Evolutionary conservation across 2,113 vertebrate species (phyloP), one percentile per base, ranked within the genome.

Genomic region (Glaucidium brasilianum): DNA sequence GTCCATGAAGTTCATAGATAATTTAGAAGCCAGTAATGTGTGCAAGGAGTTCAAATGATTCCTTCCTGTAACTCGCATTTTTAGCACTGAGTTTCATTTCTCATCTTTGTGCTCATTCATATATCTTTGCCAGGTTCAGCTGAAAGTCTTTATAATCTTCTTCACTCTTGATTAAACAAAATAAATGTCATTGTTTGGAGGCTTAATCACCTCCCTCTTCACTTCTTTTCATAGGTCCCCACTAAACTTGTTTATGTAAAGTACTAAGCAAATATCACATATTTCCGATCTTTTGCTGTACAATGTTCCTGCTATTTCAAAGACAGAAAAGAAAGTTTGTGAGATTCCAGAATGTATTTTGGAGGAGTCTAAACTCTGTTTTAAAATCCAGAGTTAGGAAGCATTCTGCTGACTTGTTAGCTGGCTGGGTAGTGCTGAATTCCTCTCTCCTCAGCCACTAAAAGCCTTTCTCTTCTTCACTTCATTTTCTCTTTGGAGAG

Each of bases 1-100:
- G 80, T 75, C 85, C 56, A 7, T 37, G 47, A 56, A 87, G 35
- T 67, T 92, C n/a, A 41, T n/a, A 68, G 92, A 49, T 89, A 79
- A 92, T 97, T 95, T 89, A 92, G 49, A 75, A 95, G 49, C n/a
- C 55, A 74, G n/a, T 80, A 92, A 86, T 20, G n/a, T 52, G 59
- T 69, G 37, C 14, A 10, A 7, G 4, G 15, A 71, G 30, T 75
- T 91, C 39, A 89, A 32, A 62, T 66, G 1, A 64, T 75, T 97
- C 55, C 69, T 75, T 64, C 56, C 75, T 52, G 29, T 91, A 67
- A 32, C 45, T 84, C 9, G 2, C 58, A 62, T 89, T 76, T 94
- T 76, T 91, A 92, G 49, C 58, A 78, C 43, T 18, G 41, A 53
- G 35, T 79, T 89, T 89, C 13, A 79, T 69, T 91, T 90, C 73